phyloP scores from a whole-genome alignment of 2,888 invertebrate species.

The Drosophila merina region DNA sequence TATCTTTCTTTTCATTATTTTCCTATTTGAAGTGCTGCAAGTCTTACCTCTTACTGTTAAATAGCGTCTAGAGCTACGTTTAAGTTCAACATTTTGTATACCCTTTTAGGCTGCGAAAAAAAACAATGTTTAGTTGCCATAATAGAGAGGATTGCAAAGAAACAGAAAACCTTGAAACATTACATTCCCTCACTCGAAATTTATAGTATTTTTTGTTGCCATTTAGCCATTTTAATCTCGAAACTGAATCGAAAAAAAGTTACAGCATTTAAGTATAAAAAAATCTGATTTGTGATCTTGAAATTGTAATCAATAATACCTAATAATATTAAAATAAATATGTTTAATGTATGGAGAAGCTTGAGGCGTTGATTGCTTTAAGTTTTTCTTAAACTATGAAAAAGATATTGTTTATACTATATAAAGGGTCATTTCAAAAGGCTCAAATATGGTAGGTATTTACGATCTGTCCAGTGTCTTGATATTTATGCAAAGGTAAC shows the following conservation, averaged over 20 bases:
- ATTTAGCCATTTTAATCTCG: slow-evolving; percentile 12
- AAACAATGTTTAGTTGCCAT: slow-evolving; percentile 7
- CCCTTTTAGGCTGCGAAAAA: background rate
- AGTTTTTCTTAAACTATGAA: slow-evolving; percentile 51
- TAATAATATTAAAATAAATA: slow-evolving; percentile 66
- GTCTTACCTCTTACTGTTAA: slow-evolving; percentile 4
- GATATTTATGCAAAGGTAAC: no score
- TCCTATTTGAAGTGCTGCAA: slow-evolving; percentile 4
- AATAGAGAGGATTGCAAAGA: background rate
- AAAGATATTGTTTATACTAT: background rate
- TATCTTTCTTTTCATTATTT: background rate
- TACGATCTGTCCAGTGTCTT: no score
- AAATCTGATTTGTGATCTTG: slow-evolving; percentile 77
- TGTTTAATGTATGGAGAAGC: slow-evolving; percentile 57
- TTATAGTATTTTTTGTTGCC: slow-evolving; percentile 25
- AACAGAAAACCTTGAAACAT: slow-evolving; percentile 3
- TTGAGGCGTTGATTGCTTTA: slow-evolving; percentile 73
- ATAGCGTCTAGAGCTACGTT: slow-evolving; percentile 25
- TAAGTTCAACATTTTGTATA: slow-evolving; percentile 16
- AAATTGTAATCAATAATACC: slow-evolving; percentile 70
- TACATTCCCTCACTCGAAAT: background rate
- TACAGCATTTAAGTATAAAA: slow-evolving; percentile 50
- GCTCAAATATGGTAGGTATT: no score
- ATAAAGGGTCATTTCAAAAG: background rate
- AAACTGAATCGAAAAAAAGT: slow-evolving; percentile 23